Evolutionary conservation across 2,888 invertebrate species (phyloP).

Genomic region (Mallateleia sp.): DNA sequence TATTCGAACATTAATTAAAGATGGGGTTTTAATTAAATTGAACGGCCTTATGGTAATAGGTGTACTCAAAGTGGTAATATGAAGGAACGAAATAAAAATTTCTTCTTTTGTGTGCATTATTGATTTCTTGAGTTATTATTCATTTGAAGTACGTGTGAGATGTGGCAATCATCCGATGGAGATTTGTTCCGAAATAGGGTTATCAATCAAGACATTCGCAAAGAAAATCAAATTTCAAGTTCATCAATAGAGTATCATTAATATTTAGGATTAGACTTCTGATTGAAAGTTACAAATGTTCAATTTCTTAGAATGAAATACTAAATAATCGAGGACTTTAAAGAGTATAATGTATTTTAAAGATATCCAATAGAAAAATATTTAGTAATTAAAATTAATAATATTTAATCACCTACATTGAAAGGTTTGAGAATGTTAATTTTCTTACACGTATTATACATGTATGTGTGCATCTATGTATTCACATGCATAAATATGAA

Average conservation of each 20-base stretch:
- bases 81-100: not conserved
- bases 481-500: too few relatives aligned
- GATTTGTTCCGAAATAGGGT: slow-evolving; percentile 41
- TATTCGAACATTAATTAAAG: slow-evolving; percentile 30
- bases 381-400: too few relatives aligned
- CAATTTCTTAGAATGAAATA: slow-evolving; percentile 42
- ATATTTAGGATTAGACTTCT: slow-evolving; percentile 15
- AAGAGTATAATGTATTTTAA: too few relatives aligned
- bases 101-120: slow-evolving; percentile 4
- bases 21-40: slow-evolving; percentile 49
- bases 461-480: too few relatives aligned
- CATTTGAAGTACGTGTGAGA: slow-evolving; percentile 18
- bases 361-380: too few relatives aligned
- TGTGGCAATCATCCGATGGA: slow-evolving; percentile 28
- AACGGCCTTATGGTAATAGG: not conserved
- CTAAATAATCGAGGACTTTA: slow-evolving; percentile 4
- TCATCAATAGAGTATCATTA: slow-evolving; percentile 50
- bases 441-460: too few relatives aligned
- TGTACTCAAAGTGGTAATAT: not conserved
- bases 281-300: slow-evolving; percentile 51
- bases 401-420: too few relatives aligned
- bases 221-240: slow-evolving; percentile 53
- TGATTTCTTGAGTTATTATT: slow-evolving; percentile 12
- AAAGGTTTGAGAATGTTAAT: too few relatives aligned
- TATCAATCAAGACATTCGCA: slow-evolving; percentile 65